Percentiles rank a stretch among this genome's conserved stretches.
Conservation (phyloP, 2,113 vertebrate genomes). For the Columbina picui region DNA sequence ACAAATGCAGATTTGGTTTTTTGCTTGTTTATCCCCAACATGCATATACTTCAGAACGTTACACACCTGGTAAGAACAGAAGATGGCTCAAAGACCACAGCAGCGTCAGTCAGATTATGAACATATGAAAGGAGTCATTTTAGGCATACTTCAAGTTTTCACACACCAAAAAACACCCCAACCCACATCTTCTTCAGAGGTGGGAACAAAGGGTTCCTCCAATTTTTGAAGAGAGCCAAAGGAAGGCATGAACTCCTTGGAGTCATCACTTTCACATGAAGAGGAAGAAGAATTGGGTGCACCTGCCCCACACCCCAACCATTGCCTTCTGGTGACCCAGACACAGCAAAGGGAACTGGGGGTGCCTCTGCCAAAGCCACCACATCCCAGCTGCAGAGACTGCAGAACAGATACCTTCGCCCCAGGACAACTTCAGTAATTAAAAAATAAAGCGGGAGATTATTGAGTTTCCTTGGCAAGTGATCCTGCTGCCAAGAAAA, state of each 20-base stretch:
- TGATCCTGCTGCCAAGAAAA: background rate
- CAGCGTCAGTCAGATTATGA: background rate
- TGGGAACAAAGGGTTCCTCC: background rate
- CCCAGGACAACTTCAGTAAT: background rate
- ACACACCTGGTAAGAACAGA: background rate
- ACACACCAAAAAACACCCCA: background rate
- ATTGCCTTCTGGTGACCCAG: background rate
- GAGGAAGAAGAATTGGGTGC: background rate
- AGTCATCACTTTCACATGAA: background rate
- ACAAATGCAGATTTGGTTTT: background rate
- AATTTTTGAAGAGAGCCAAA: background rate
- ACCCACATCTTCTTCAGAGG: background rate
- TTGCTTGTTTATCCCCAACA: background rate
- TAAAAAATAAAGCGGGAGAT: background rate
- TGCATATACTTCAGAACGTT: background rate
- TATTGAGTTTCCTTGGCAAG: background rate
- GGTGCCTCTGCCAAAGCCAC: background rate
- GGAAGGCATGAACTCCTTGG: background rate
- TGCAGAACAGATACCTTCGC: background rate
- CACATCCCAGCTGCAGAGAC: background rate
- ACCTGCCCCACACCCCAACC: accelerated
- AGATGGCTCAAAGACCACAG: background rate
- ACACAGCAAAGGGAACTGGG: background rate
- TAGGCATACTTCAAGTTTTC: background rate
- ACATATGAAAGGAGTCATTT: accelerated